Conservation (phyloP, 2,113 vertebrate species). For the Gasterosteus aculeatus region DNA sequence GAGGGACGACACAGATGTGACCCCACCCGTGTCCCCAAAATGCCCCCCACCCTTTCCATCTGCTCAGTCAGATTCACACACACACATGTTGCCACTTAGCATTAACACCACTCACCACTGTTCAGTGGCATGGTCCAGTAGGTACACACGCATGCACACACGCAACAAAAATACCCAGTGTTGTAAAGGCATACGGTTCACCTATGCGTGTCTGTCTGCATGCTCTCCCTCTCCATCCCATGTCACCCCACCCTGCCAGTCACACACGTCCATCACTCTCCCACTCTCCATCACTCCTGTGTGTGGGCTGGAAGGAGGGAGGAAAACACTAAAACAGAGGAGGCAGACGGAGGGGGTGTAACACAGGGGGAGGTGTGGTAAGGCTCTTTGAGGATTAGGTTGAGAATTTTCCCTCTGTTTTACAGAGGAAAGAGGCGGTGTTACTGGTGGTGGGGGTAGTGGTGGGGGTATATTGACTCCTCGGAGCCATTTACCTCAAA, state of each 20-base stretch:
- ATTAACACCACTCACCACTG: constrained; percentile 44
- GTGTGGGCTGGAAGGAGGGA: constrained; percentile 32
- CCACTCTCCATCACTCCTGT: constrained; percentile 34
- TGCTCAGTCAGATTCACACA: constrained; percentile 66
- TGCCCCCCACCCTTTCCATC: constrained; percentile 66
- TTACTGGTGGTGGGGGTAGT: constrained; percentile 17
- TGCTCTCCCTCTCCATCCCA: constrained; percentile 8
- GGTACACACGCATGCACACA: constrained; percentile 33
- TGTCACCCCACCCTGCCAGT: neutral
- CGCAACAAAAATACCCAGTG: constrained; percentile 20
- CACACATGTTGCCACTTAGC: constrained; percentile 20
- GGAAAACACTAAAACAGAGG: constrained; percentile 31
- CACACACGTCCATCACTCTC: constrained; percentile 25
- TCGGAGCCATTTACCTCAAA: constrained; percentile 84
- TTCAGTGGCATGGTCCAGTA: constrained; percentile 59
- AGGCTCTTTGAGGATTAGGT: constrained; percentile 81
- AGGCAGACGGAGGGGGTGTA: constrained; percentile 33
- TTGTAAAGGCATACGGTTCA: constrained; percentile 31
- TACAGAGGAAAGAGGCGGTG: constrained; percentile 51
- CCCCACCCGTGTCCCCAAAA: constrained; percentile 70
- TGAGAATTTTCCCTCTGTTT: constrained; percentile 78
- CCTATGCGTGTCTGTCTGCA: constrained; percentile 19
- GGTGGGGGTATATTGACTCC: constrained; percentile 67
- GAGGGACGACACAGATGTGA: constrained; percentile 70
- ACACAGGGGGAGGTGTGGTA: constrained; percentile 60